These are phyloP conservation scores for Cheilosia impressa DNA, from an alignment of 2,888 invertebrate species.

Conservation along the genomic window DNA sequence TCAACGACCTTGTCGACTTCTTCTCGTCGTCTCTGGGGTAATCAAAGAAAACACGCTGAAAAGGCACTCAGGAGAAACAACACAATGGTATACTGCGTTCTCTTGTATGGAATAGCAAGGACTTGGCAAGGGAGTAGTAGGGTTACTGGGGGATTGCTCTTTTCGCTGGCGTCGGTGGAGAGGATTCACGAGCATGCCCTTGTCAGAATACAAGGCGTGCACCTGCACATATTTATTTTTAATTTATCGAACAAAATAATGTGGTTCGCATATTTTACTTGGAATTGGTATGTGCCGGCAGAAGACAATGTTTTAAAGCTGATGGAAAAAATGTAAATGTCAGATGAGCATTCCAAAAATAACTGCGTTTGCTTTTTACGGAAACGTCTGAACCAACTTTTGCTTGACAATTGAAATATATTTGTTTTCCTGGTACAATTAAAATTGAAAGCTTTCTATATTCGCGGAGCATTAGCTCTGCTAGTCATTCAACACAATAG, in stretches of 20 bases:
- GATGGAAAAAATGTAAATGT: no score
- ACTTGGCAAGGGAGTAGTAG: not conserved
- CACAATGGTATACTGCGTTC: not conserved
- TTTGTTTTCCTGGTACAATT: no score
- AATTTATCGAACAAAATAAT: constrained; percentile 15
- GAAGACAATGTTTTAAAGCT: no score
- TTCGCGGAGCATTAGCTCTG: no score
- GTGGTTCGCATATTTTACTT: not conserved
- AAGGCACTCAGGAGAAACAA: constrained; percentile 43
- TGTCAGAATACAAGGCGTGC: not conserved
- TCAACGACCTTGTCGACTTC: constrained; percentile 27
- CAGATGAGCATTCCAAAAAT: no score
- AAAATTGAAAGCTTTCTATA: no score
- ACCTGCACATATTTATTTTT: constrained; percentile 28
- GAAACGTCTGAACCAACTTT: no score
- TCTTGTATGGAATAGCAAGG: constrained; percentile 2
- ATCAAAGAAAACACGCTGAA: constrained; percentile 43
- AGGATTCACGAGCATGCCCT: not conserved
- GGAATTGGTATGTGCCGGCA: no score
- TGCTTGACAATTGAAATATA: no score
- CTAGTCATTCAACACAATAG: no score
- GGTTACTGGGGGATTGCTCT: constrained; percentile 19
- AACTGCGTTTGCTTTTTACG: no score
- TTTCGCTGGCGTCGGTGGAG: constrained; percentile 9
- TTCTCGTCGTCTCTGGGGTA: constrained; percentile 30